These are phyloP conservation scores for Spea multiplicata DNA, from an alignment of 2,113 vertebrate species.

Conservation along the genomic window DNA sequence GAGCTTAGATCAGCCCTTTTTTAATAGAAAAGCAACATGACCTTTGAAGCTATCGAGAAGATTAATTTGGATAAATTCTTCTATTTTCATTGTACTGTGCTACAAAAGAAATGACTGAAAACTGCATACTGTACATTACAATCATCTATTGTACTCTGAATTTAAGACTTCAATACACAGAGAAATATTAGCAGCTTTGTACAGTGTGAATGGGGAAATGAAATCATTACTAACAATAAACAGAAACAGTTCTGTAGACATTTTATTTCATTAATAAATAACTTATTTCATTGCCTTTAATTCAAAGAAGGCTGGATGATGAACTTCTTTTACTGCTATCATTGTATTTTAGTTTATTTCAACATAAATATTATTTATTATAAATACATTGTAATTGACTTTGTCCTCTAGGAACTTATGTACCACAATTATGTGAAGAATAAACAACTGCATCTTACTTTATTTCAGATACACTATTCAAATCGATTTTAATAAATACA, in stretches of 20 bases:
- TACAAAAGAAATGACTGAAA: conserved; percentile 11
- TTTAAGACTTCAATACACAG: conserved; percentile 24
- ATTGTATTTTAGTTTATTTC: conserved; percentile 36
- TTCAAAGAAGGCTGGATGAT: conserved; percentile 29
- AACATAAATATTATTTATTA: no score
- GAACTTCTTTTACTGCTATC: conserved; percentile 23
- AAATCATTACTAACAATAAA: conserved; percentile 30
- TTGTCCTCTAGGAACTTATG: no score
- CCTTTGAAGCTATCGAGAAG: conserved; percentile 21
- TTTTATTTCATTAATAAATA: conserved; percentile 19
- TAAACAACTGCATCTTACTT: no score
- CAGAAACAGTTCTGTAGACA: conserved; percentile 12
- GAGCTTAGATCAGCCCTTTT: not conserved
- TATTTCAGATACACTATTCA: no score
- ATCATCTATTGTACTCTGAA: conserved; percentile 25
- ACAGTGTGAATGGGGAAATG: conserved; percentile 5
- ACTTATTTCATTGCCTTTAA: conserved; percentile 25
- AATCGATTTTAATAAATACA: no score
- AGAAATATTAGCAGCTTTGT: conserved; percentile 15
- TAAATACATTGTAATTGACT: no score
- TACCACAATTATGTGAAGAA: no score
- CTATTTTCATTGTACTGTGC: not conserved
- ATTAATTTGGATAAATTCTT: conserved; percentile 2
- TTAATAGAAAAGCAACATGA: conserved; percentile 24
- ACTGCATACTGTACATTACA: conserved; percentile 19